phyloP scores from a whole-genome alignment of 2,888 invertebrate species.

The Acrobasis consociella region DNA sequence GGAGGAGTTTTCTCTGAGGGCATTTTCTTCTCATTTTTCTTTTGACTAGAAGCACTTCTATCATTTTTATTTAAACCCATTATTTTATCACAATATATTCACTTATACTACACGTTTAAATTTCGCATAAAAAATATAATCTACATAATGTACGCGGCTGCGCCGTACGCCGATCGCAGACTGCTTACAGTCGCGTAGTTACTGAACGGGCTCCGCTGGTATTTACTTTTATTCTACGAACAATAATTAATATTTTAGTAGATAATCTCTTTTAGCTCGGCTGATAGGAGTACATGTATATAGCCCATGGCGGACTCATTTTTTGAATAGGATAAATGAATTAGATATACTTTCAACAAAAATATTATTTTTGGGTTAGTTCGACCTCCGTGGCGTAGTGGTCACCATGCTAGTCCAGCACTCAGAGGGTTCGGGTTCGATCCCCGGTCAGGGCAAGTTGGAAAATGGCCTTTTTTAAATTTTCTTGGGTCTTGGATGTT shows the following conservation, averaged over 20 bases:
- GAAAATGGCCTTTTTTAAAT: no score
- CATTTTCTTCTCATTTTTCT: constrained; percentile 35
- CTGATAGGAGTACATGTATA: background rate
- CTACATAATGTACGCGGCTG: constrained; percentile 6
- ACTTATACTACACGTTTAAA: background rate
- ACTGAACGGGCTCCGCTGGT: constrained; percentile 1
- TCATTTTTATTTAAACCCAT: constrained; percentile 24
- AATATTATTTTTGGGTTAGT: background rate
- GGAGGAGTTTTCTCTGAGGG: constrained; percentile 53
- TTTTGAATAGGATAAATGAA: background rate
- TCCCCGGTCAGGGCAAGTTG: no score
- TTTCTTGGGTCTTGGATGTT: no score
- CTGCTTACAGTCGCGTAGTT: background rate
- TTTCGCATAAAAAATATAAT: background rate
- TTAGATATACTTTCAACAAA: background rate
- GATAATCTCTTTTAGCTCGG: background rate
- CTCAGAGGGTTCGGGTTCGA: no score
- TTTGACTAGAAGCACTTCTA: constrained; percentile 32
- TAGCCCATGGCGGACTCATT: background rate
- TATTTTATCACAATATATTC: background rate
- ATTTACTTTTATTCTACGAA: constrained; percentile 8
- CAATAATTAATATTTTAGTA: background rate
- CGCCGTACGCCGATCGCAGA: constrained; percentile 4
- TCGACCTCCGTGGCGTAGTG: no score
- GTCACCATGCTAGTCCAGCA: no score